Evolutionary conservation across 2,113 vertebrate genomes (phyloP).

Genomic region (Tetrao urogallus): DNA sequence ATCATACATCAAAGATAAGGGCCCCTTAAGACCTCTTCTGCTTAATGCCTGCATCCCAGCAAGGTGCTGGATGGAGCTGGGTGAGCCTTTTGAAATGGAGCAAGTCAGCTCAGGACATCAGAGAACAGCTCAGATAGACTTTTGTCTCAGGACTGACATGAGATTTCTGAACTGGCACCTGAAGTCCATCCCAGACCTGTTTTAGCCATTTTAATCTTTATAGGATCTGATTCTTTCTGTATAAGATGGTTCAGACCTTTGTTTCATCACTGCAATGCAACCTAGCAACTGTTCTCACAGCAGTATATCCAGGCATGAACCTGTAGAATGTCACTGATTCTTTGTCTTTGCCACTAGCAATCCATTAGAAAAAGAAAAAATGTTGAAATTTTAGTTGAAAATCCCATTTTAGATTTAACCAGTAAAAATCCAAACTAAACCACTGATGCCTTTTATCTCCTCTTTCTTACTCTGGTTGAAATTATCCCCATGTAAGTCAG

Average conservation of each 20-base stretch:
- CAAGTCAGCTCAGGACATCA: neutral
- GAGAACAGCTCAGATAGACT: neutral
- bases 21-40: neutral
- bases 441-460: neutral
- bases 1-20: neutral
- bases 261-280: neutral
- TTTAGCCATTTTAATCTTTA: neutral
- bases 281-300: neutral
- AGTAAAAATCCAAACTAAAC: neutral
- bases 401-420: neutral
- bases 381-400: neutral
- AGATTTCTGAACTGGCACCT: neutral
- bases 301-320: neutral
- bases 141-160: neutral
- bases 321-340: neutral
- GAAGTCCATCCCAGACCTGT: neutral
- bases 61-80: neutral
- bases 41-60: neutral
- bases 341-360: neutral
- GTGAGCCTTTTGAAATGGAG: neutral
- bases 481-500: neutral
- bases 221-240: neutral
- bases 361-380: neutral
- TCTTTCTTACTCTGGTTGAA: neutral
- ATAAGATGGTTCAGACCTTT: neutral